phyloP scores from a whole-genome alignment of 2,888 invertebrate species.

The Pteria penguin region DNA sequence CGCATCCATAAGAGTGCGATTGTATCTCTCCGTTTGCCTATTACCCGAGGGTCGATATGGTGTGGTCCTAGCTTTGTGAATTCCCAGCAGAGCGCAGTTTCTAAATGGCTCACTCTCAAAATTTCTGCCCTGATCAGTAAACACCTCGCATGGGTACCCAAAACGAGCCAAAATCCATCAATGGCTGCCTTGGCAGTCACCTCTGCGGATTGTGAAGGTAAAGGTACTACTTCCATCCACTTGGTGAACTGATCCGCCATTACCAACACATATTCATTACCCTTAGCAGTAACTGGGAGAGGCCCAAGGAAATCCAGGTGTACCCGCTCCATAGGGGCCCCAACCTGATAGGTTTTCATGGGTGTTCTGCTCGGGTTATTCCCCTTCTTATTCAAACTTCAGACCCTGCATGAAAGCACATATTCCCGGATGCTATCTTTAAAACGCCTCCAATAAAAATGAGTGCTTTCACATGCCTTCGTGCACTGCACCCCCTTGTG shows the following conservation, averaged over 20 bases:
- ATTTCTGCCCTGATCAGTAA: conserved; percentile 28
- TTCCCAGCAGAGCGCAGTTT: conserved; percentile 22
- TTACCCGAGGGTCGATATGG: conserved; percentile 37
- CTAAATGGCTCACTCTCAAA: conserved; percentile 37
- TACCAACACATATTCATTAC: neutral
- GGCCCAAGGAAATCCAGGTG: neutral
- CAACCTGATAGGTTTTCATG: neutral
- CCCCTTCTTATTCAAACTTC: neutral
- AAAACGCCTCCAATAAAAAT: neutral
- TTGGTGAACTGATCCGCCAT: conserved; percentile 3
- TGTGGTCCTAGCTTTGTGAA: conserved; percentile 12
- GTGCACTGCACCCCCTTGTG: neutral
- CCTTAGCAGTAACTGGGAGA: neutral
- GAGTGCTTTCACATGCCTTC: neutral
- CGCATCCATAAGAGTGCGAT: conserved; percentile 34
- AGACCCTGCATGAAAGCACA: neutral
- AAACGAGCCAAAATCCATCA: conserved; percentile 26
- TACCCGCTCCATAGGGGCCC: neutral
- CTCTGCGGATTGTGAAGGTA: neutral
- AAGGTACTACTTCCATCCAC: neutral
- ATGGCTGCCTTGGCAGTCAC: neutral
- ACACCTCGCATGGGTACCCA: conserved; percentile 2
- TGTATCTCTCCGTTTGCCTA: conserved; percentile 32
- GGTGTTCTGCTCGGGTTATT: too few relatives aligned
- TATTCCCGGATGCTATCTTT: neutral